Percentiles rank a stretch among this genome's conserved stretches.
These are phyloP conservation scores for Drosophila antonietae DNA, from an alignment of 2,888 invertebrate genomes.

Conservation along the genomic window DNA sequence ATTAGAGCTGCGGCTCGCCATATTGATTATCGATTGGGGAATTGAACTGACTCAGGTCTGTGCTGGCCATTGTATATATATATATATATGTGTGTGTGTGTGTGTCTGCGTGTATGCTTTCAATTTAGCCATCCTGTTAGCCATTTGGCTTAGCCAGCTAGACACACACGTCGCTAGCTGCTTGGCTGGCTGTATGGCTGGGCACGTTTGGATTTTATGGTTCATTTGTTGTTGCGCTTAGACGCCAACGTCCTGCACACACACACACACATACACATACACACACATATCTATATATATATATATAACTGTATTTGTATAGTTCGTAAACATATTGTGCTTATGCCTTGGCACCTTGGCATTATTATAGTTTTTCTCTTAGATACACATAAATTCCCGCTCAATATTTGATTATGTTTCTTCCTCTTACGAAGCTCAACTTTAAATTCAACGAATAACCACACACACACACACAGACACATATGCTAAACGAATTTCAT, in stretches of 20 bases:
- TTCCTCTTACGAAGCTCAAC: not conserved
- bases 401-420: constrained; percentile 38
- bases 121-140: constrained; percentile 77
- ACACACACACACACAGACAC: constrained; percentile 3
- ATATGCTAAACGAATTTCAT: constrained; percentile 26
- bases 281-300: not conserved
- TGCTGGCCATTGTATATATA: constrained; percentile 1
- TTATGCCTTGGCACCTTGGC: constrained; percentile 50
- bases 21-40: constrained; percentile 85
- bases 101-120: constrained; percentile 57
- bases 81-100: not conserved
- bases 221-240: constrained; percentile 63
- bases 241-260: constrained; percentile 45
- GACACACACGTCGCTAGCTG: constrained; percentile 40
- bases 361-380: constrained; percentile 45
- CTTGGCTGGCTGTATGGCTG: constrained; percentile 42
- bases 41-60: constrained; percentile 58
- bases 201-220: constrained; percentile 76
- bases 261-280: not conserved
- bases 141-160: constrained; percentile 72
- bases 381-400: constrained; percentile 30
- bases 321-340: constrained; percentile 46
- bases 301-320: constrained; percentile 11
- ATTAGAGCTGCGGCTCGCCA: constrained; percentile 75
- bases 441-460: constrained; percentile 17